phyloP scores from a whole-genome alignment of 2,797 vertebrate species.

The Antrozous pallidus region DNA sequence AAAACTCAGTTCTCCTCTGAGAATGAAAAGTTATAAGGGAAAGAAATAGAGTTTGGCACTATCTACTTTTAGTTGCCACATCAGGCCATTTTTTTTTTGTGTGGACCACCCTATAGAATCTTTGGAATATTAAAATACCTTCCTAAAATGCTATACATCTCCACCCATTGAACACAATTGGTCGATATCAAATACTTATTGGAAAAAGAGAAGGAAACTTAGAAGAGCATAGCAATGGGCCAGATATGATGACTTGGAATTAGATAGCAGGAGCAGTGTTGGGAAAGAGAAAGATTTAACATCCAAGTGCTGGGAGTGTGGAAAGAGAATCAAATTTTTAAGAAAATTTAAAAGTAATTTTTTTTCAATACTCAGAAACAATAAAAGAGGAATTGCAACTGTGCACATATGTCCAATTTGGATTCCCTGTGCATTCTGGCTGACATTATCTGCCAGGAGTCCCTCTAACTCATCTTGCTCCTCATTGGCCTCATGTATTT shows the following conservation, averaged over 20 bases:
- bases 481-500: not conserved
- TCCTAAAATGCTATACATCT: not conserved
- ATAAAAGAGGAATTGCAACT: not conserved
- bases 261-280: not conserved
- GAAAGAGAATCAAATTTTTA: not conserved
- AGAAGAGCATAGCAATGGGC: not conserved
- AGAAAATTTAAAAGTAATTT: not conserved
- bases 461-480: not conserved
- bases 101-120: not conserved
- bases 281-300: not conserved
- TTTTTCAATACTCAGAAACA: not conserved
- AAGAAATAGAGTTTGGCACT: conserved; percentile 21
- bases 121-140: not conserved
- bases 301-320: not conserved
- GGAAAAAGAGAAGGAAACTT: not conserved
- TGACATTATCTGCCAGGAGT: not conserved
- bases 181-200: not conserved
- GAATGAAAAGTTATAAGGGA: conserved; percentile 45
- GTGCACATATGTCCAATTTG: not conserved
- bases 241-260: not conserved
- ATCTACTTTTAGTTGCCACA: not conserved
- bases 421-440: not conserved
- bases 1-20: conserved; percentile 58
- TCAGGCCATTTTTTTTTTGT: not conserved
- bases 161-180: not conserved